A percentile compares a stretch with the other conserved stretches of the same genome.
Evolutionary conservation across 2,888 invertebrate genomes (phyloP).

Genomic region (Hoplodrina ambigua): DNA sequence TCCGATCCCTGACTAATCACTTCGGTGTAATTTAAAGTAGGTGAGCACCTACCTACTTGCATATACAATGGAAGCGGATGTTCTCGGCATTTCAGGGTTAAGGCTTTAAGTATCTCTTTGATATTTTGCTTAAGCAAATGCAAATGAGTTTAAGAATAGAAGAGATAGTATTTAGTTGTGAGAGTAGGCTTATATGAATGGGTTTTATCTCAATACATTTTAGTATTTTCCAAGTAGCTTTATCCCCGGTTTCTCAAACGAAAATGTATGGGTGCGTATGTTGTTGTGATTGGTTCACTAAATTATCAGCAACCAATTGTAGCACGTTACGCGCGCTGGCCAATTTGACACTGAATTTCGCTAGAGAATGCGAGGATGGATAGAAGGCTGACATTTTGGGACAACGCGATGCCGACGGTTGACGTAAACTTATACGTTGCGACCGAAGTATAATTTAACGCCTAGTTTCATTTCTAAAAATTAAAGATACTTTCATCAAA

Average conservation of each 20-base stretch:
- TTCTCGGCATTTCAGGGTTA: constrained; percentile 24
- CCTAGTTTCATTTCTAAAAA: no score
- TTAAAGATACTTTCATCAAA: no score
- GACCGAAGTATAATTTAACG: no score
- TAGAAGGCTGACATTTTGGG: no score
- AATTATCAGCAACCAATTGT: no score
- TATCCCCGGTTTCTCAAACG: no score
- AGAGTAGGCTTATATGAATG: background rate
- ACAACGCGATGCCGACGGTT: no score
- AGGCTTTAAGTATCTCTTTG: constrained; percentile 19
- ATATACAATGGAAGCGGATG: constrained; percentile 56
- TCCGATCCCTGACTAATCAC: constrained; percentile 52
- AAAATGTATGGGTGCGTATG: no score
- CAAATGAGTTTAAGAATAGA: constrained; percentile 29
- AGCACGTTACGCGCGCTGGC: no score
- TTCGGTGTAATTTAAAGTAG: constrained; percentile 48
- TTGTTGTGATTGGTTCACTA: background rate
- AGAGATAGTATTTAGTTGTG: constrained; percentile 8
- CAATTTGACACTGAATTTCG: no score
- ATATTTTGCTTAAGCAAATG: constrained; percentile 44
- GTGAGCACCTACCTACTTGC: constrained; percentile 29
- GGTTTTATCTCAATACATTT: background rate
- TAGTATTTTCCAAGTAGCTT: background rate
- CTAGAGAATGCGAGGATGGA: no score
- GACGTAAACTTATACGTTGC: no score